phyloP scores from a whole-genome alignment of 2,888 invertebrate species.

The Encarsia formosa region DNA sequence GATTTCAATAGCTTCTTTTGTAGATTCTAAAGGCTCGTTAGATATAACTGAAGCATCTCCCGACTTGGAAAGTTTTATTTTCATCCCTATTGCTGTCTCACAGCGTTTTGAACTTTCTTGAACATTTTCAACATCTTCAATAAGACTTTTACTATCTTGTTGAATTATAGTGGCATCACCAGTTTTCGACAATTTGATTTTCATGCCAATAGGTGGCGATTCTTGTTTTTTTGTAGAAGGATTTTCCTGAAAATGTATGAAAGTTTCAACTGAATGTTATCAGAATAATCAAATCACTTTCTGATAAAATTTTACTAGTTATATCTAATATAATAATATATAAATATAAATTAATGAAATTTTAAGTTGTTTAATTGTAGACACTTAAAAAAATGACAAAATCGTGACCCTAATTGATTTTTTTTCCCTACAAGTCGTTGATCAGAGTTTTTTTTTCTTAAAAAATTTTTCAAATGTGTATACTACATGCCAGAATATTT shows the following conservation, averaged over 20 bases:
- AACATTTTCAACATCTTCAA: neutral
- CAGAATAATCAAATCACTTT: no score
- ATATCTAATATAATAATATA: no score
- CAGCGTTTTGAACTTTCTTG: neutral
- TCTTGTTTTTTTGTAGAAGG: slow-evolving; percentile 17
- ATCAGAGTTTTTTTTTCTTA: no score
- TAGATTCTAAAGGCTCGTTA: slow-evolving; percentile 33
- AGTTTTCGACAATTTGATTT: slow-evolving; percentile 25
- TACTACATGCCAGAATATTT: no score
- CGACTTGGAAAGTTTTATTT: slow-evolving; percentile 22
- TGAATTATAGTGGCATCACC: slow-evolving; percentile 41
- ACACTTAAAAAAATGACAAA: no score
- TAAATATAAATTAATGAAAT: no score
- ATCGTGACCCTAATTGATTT: no score
- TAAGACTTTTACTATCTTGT: neutral
- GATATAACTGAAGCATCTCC: slow-evolving; percentile 41
- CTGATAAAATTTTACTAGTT: no score
- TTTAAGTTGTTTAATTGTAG: no score
- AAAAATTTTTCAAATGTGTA: no score
- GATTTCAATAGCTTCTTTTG: slow-evolving; percentile 13
- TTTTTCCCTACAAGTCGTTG: no score
- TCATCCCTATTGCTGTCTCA: slow-evolving; percentile 14
- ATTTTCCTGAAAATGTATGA: slow-evolving; percentile 16
- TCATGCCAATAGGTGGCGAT: slow-evolving; percentile 24
- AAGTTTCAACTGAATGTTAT: no score